A percentile compares a stretch with the other conserved stretches of the same genome.
These are phyloP conservation scores for Phaethornis superciliosus DNA, from an alignment of 2,113 vertebrate genomes.

Conservation along the genomic window DNA sequence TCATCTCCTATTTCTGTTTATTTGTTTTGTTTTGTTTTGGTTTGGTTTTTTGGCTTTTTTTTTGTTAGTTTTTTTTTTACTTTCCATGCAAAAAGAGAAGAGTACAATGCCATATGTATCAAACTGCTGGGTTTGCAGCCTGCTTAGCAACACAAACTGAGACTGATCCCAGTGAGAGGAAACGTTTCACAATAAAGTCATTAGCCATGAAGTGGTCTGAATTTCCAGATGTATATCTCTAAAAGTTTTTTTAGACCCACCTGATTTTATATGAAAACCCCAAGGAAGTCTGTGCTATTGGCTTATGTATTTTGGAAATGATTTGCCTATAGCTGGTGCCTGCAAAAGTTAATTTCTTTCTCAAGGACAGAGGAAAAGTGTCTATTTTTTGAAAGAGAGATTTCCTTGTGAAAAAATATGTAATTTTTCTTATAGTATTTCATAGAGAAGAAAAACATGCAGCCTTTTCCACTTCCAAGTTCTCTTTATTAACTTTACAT, in stretches of 20 bases:
- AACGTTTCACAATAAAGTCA: not conserved
- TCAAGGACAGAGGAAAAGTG: not conserved
- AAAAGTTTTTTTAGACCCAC: not conserved
- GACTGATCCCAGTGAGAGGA: slow-evolving; percentile 8
- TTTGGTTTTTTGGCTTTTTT: not conserved
- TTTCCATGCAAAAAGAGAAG: not conserved
- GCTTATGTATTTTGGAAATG: not conserved
- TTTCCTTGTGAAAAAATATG: not conserved
- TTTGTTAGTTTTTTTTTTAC: not conserved
- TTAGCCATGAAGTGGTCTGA: not conserved
- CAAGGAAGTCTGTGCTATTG: not conserved
- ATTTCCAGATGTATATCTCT: not conserved
- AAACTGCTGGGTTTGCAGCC: not conserved
- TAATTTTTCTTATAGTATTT: not conserved
- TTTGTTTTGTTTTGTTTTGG: no score
- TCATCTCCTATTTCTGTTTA: not conserved
- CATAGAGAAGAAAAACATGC: not conserved
- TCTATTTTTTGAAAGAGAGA: not conserved
- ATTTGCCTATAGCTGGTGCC: not conserved
- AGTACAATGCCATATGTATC: not conserved
- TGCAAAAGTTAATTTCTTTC: not conserved
- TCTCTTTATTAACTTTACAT: not conserved
- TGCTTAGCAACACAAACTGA: slow-evolving; percentile 26
- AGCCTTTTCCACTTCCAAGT: not conserved
- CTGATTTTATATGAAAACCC: not conserved